Evolutionary conservation across 2,113 vertebrate genomes (phyloP).

Genomic region (Xenopus tropicalis): DNA sequence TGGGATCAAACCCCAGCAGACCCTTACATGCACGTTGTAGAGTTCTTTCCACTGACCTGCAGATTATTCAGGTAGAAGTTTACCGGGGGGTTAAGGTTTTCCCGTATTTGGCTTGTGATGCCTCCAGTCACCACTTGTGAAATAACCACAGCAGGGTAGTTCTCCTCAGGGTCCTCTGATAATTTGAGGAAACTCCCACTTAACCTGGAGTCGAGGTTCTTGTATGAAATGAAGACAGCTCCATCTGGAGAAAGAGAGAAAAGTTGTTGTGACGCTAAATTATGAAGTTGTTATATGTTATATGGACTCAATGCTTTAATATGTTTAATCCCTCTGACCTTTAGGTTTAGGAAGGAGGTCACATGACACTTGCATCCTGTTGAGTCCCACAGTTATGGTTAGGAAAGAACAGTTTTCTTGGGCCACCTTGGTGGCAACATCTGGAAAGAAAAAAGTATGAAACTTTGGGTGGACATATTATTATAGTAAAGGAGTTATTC

Average conservation of each 20-base stretch:
- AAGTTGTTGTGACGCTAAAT: not conserved
- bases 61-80: not conserved
- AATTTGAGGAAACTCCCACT: not conserved
- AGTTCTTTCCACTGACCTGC: constrained; percentile 5
- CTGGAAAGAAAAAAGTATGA: not conserved
- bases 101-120: not conserved
- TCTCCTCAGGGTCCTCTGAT: not conserved
- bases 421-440: not conserved
- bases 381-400: not conserved
- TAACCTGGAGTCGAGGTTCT: not conserved
- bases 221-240: constrained; percentile 10
- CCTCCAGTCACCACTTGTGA: constrained; percentile 14
- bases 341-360: not conserved
- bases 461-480: not conserved
- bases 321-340: not conserved
- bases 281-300: not conserved
- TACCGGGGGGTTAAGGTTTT: not conserved
- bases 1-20: no score
- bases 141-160: not conserved
- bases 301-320: not conserved
- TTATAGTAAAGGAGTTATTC: no score
- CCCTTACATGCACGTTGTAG: no score
- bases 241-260: not conserved
- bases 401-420: not conserved
- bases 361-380: not conserved